Conservation (phyloP, 2,888 invertebrate genomes). For the Sturmia bella region DNA sequence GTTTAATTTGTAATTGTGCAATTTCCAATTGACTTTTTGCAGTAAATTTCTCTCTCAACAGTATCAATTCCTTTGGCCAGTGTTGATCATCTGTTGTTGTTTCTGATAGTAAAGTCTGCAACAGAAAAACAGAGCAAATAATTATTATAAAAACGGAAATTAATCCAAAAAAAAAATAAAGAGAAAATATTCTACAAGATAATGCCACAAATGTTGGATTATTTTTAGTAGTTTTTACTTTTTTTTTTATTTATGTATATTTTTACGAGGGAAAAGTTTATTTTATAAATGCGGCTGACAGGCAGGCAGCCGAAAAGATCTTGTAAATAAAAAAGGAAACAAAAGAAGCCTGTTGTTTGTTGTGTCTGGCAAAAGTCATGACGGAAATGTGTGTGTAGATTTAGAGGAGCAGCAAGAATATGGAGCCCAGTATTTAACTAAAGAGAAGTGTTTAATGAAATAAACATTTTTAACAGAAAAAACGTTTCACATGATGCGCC, state of each 20-base stretch:
- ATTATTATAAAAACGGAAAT: slow-evolving; percentile 83
- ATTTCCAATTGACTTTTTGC: slow-evolving; percentile 86
- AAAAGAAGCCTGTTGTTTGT: neutral
- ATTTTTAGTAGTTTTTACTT: slow-evolving; percentile 34
- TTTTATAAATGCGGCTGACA: slow-evolving; percentile 12
- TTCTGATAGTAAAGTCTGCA: slow-evolving; percentile 87
- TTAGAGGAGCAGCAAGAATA: slow-evolving; percentile 18
- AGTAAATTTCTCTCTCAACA: slow-evolving; percentile 88
- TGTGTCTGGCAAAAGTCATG: slow-evolving; percentile 26
- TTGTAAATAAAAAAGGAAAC: too few relatives aligned
- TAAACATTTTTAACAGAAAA: too few relatives aligned
- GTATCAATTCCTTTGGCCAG: slow-evolving; percentile 89
- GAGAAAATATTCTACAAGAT: neutral
- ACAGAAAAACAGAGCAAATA: slow-evolving; percentile 43
- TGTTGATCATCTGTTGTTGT: slow-evolving; percentile 86
- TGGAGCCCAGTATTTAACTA: neutral
- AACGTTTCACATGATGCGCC: slow-evolving; percentile 42
- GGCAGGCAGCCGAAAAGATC: neutral
- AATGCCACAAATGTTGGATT: slow-evolving; percentile 1
- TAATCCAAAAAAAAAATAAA: slow-evolving; percentile 80
- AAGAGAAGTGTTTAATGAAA: slow-evolving; percentile 23
- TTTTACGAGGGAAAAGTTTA: slow-evolving; percentile 18
- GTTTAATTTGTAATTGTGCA: slow-evolving; percentile 83
- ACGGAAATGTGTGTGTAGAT: slow-evolving; percentile 47
- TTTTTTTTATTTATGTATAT: slow-evolving; percentile 35